A percentile compares a stretch with the other conserved stretches of the same genome.
These are phyloP conservation scores for Psittacula cyanocephala DNA, from an alignment of 2,113 vertebrate species.

Conservation along the genomic window DNA sequence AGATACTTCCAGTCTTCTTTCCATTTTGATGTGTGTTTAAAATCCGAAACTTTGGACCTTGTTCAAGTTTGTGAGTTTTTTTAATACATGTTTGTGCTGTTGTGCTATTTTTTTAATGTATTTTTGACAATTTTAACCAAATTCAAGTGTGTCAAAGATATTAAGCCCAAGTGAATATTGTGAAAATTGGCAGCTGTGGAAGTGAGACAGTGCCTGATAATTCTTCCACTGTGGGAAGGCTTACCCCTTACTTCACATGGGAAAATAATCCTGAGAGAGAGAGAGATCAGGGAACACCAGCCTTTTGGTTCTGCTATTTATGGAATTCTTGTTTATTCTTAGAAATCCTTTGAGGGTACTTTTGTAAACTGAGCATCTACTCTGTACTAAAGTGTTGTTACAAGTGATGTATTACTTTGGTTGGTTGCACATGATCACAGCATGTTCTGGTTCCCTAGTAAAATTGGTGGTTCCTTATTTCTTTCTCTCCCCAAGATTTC, in stretches of 20 bases:
- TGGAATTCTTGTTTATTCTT: slow-evolving; percentile 44
- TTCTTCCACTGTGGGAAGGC: neutral
- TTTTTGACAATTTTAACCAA: neutral
- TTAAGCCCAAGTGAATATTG: neutral
- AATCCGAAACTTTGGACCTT: neutral
- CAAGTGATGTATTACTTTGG: neutral
- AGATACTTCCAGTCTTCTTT: neutral
- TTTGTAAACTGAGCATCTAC: slow-evolving; percentile 6
- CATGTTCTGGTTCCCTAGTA: neutral
- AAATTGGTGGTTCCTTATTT: neutral
- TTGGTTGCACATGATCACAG: neutral
- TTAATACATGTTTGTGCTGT: neutral
- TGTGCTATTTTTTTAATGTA: neutral
- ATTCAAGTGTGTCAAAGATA: neutral
- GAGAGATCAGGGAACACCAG: neutral
- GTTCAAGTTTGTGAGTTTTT: neutral
- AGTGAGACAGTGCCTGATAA: neutral
- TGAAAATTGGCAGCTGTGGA: neutral
- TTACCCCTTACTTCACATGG: slow-evolving; percentile 14
- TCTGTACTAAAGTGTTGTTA: neutral
- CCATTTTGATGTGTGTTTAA: neutral
- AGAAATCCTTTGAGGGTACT: slow-evolving; percentile 40
- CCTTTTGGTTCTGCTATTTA: slow-evolving; percentile 41
- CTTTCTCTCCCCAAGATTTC: slow-evolving; percentile 82
- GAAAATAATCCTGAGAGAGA: slow-evolving; percentile 20